Evolutionary conservation across 2,113 vertebrate genomes (phyloP).

Genomic region (Micronycteris hirsuta): DNA sequence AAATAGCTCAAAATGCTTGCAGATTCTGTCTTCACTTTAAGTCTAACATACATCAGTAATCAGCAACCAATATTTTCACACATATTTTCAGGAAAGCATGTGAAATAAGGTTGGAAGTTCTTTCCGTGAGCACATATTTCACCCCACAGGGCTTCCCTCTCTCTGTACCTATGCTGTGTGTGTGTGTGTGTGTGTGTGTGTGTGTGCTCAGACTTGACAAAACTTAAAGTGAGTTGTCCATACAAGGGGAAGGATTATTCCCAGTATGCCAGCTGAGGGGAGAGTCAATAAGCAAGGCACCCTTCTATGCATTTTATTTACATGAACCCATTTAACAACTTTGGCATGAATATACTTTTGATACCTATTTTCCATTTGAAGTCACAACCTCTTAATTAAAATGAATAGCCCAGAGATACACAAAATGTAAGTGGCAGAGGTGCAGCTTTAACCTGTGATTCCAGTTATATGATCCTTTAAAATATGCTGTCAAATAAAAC

Average conservation of each 20-base stretch:
- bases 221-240: not conserved
- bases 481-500: not conserved
- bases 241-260: not conserved
- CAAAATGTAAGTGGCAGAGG: not conserved
- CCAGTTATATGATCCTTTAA: not conserved
- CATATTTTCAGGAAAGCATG: not conserved
- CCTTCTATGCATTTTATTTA: not conserved
- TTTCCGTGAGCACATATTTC: not conserved
- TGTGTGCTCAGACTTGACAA: not conserved
- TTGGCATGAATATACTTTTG: not conserved
- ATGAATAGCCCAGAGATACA: not conserved
- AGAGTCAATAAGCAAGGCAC: not conserved
- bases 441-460: not conserved
- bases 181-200: fast-evolving
- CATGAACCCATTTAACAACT: not conserved
- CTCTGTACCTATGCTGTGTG: fast-evolving
- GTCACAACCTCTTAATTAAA: not conserved
- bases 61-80: not conserved
- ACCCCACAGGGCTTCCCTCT: not conserved
- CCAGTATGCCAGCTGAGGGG: not conserved
- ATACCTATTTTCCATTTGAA: not conserved
- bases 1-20: not conserved
- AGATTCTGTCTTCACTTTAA: not conserved
- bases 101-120: not conserved
- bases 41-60: not conserved